Conservation (phyloP, 1,140 invertebrate species). For the Psilanteris sp. region DNA sequence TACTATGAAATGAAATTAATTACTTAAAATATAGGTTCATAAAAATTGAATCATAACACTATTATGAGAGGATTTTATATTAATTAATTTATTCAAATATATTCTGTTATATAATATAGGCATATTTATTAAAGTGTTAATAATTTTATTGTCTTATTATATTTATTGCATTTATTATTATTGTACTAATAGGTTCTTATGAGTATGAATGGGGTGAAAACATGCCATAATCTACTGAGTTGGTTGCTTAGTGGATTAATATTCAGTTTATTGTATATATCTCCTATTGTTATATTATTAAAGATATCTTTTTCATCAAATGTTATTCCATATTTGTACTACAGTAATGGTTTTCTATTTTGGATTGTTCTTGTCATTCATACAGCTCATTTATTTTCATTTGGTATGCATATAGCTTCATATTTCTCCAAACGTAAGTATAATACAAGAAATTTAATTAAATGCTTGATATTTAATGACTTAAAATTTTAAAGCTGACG, state of each 20-base stretch:
- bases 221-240: conserved; percentile 72
- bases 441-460: too few species aligned
- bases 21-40: too few species aligned
- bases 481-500: too few species aligned
- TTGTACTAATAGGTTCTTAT: conserved; percentile 73
- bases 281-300: conserved; percentile 70
- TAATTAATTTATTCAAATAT: conserved; percentile 3
- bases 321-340: conserved; percentile 71
- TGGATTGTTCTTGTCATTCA: conserved; percentile 74
- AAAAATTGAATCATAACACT: too few species aligned
- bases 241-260: conserved; percentile 73
- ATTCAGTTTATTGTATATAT: conserved; percentile 70
- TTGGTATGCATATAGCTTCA: conserved; percentile 75
- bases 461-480: too few species aligned
- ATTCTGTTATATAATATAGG: too few species aligned
- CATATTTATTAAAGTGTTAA: too few species aligned
- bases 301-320: conserved; percentile 68
- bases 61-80: too few species aligned
- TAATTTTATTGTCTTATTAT: too few species aligned
- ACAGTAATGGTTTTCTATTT: conserved; percentile 75
- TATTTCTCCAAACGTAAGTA: conserved; percentile 67
- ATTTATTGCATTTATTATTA: conserved; percentile 1
- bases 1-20: too few species aligned
- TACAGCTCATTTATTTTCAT: conserved; percentile 69
- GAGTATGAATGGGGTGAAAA: conserved; percentile 76